Evolutionary conservation across 2,888 invertebrate species (phyloP).

Genomic region (Tupiocoris notatus): DNA sequence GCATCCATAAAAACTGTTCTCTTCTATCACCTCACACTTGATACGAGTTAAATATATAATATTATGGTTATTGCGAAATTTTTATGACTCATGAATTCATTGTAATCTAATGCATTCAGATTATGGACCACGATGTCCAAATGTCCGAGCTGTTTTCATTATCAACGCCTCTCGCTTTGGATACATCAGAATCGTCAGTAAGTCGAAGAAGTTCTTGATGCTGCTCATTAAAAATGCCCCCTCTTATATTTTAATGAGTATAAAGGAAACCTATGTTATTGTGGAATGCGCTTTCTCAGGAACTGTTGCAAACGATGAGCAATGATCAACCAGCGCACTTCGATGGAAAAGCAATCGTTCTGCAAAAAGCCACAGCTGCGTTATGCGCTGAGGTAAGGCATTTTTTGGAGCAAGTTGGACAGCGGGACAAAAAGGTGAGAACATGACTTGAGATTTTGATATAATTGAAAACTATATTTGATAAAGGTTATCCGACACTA

Average conservation of each 20-base stretch:
- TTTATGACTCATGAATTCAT: background rate
- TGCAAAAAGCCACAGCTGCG: background rate
- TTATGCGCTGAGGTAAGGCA: constrained; percentile 3
- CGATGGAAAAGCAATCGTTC: background rate
- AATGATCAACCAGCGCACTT: background rate
- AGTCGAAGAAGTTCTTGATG: too few relatives aligned
- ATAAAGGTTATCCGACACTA: too few relatives aligned
- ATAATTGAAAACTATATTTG: too few relatives aligned
- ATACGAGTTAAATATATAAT: too few relatives aligned
- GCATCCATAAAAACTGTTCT: background rate
- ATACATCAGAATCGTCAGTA: background rate
- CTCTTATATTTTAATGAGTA: too few relatives aligned
- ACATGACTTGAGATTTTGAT: background rate
- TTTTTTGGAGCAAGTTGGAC: background rate
- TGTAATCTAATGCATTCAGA: background rate
- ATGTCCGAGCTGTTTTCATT: constrained; percentile 6
- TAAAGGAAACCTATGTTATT: too few relatives aligned
- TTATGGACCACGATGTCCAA: constrained; percentile 18
- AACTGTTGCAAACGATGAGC: too few relatives aligned
- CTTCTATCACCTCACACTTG: background rate
- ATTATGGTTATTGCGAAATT: too few relatives aligned
- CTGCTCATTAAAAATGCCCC: too few relatives aligned
- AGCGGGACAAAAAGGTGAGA: constrained; percentile 20
- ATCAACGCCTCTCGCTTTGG: constrained; percentile 4
- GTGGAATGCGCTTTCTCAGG: too few relatives aligned